Base-by-base conservation (phyloP, 2,888 invertebrate species). In the Dasysyrphus tricinctus region DNA sequence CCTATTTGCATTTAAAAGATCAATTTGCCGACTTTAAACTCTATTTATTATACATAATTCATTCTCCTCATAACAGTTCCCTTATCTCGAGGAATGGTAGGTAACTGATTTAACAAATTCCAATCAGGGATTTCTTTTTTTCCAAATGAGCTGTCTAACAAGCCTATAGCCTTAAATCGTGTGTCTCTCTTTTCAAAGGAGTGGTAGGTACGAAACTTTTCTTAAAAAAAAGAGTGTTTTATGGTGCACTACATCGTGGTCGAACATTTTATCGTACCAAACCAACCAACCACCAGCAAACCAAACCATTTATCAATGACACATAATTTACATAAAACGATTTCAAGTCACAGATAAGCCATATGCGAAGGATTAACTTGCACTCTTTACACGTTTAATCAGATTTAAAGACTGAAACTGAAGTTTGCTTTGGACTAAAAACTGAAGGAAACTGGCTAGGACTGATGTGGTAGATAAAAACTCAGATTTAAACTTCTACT, bases 271-370 rank as follows among this genome's bases (percentile, higher is more conserved):
- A 69, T 57, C 74, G 44, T 51, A 5, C 12, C 59, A 12, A 67
- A 14, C 6, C 12, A 24, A 5, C 12, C 59, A 19, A 59, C 76
- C 24, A 24, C 12, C 39, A 56, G 29, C 24, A 42, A 7, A 76
- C 57, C 47, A 16, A 51, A 57, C 69, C 74, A 85, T 81, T 86
- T 86, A 86, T 86, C 86, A 82, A 70, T 75, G 86, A 86, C 82
- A 82, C 57, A 67, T 19, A 78, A 86, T 86, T 86, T 86, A 78
- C 81, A 86, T 86, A 86, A 86, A 78, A 44, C 74, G 86, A 86
- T 86, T 74, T 70, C 56, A 44, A 65, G 42, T 3, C 57, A 9
- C 63, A 72, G 86, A 86, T 86, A 86, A 86, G 82, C 44, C 24
- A 24, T 16, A 39, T 49, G 56, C 63, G 5, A 42, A 86, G 78